Evolutionary conservation across 1,140 invertebrate species (phyloP).

Genomic region (Medauroidea extradentata): DNA sequence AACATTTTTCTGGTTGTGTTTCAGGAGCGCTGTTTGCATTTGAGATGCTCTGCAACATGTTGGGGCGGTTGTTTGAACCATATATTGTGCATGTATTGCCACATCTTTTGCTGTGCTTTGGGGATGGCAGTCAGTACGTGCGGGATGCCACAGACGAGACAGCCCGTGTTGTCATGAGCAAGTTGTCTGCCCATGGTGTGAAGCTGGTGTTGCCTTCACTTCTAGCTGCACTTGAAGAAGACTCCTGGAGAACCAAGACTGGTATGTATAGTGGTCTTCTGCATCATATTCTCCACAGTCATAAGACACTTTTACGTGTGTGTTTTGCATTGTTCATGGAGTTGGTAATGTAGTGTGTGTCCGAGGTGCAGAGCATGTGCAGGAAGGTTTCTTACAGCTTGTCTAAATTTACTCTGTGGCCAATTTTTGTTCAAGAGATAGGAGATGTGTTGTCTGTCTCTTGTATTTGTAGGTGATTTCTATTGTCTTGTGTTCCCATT

Average conservation of each 20-base stretch:
- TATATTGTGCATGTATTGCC: conserved; percentile 97
- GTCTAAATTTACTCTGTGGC: no score
- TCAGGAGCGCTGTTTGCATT: conserved; percentile 91
- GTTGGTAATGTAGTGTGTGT: no score
- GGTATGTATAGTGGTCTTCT: conserved; percentile 48
- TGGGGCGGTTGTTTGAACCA: conserved; percentile 95
- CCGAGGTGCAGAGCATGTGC: no score
- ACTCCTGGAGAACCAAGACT: conserved; percentile 98
- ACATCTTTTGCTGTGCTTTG: conserved; percentile 92
- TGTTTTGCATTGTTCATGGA: no score
- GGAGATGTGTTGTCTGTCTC: no score
- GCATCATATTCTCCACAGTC: no score
- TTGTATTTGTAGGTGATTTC: no score
- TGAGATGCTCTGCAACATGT: conserved; percentile 93
- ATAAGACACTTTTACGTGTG: no score
- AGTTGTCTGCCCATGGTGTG: conserved; percentile 93
- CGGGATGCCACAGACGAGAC: conserved; percentile 90
- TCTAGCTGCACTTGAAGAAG: conserved; percentile 89
- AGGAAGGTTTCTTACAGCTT: no score
- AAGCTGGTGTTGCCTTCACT: conserved; percentile 91
- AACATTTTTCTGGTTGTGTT: no score
- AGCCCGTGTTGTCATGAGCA: conserved; percentile 94
- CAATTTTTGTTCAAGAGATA: no score
- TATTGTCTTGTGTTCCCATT: no score
- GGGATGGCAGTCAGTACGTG: conserved; percentile 89